Percentiles rank a stretch among this genome's conserved stretches.
These are phyloP conservation scores for Campylorhamphus procurvoides DNA, from an alignment of 2,113 vertebrate genomes.

Conservation along the genomic window DNA sequence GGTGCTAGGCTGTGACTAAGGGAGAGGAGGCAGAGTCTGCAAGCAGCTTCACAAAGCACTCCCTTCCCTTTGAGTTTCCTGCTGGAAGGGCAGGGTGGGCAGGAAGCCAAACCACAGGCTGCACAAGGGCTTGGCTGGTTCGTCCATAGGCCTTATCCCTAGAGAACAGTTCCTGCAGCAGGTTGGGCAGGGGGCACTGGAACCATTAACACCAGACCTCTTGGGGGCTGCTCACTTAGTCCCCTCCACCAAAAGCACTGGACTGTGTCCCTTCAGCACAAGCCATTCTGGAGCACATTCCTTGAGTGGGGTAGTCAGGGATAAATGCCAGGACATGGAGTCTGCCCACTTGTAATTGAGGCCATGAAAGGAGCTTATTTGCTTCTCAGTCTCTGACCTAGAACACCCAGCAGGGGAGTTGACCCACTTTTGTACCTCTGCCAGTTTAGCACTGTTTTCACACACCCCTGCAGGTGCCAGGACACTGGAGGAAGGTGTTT, in stretches of 20 bases:
- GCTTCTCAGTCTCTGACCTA: not conserved
- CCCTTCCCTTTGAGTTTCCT: constrained; percentile 37
- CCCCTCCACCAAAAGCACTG: not conserved
- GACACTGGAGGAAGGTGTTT: not conserved
- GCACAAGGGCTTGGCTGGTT: constrained; percentile 14
- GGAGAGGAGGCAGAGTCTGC: not conserved
- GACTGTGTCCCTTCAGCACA: not conserved
- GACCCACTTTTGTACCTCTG: not conserved
- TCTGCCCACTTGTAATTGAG: not conserved
- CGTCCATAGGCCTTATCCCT: not conserved
- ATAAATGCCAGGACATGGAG: not conserved
- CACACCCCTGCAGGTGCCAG: not conserved
- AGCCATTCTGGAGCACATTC: not conserved
- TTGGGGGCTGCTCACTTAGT: not conserved
- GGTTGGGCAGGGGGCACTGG: not conserved
- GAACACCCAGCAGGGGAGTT: not conserved
- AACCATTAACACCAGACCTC: not conserved
- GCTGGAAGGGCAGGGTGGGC: constrained; percentile 5
- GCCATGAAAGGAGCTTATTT: not conserved
- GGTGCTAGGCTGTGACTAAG: not conserved
- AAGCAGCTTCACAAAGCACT: not conserved
- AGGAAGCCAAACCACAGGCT: constrained; percentile 20
- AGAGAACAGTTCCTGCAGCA: not conserved
- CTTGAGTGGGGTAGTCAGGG: not conserved
- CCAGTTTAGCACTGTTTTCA: not conserved